Base-by-base conservation (phyloP, 2,797 vertebrate genomes). In the Acanthurus tractus region DNA sequence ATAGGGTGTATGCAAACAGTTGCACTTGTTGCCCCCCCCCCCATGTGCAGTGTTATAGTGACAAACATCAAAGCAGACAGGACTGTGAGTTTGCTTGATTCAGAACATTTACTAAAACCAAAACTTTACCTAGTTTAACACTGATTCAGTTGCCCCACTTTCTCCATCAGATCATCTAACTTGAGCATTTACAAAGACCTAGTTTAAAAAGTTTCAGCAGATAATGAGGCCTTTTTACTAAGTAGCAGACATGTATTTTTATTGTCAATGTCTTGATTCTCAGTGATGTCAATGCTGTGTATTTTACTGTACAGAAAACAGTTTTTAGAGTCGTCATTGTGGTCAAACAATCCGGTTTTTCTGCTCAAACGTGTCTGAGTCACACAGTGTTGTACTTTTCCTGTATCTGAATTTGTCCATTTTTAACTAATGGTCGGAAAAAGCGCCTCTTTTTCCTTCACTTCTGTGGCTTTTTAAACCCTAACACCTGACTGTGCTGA, bases 401-500 rank as follows among this genome's bases (percentile, higher is more conserved):
- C 64, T 76, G 20, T 63, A 25, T 79, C 63, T 78, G 66, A 85
- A 79, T 76, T 57, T 88, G 56, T 82, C 29, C 5, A 17, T 76
- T 81, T 75, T 71, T 67, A 76, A 80, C 77, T 59, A 58, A 61
- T 8, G 4, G 58, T 78, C 65, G 81, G 53, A 83, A 74, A 73
- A 80, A 76, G 23, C 12, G 2, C 55, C 38, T 81, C 58, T 78
- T 86, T 72, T 76, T 84, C 61, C 50, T 74, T 76, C 42, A 53
- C 78, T 79, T 87, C 76, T 87, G 79, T 86, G 78, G 78, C 91
- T 89, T 90, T 74, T 84, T 88, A 76, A 74, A 72, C 69, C 46
- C 67, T 91, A 91, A 94, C 89, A 86, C 78, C 63, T 85, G 67
- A 88, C 84, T 87, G 81, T 86, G 83, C 86, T 88, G 65, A 71